Base-by-base conservation (phyloP, 2,888 invertebrate species). In the Nowickia ferox region DNA sequence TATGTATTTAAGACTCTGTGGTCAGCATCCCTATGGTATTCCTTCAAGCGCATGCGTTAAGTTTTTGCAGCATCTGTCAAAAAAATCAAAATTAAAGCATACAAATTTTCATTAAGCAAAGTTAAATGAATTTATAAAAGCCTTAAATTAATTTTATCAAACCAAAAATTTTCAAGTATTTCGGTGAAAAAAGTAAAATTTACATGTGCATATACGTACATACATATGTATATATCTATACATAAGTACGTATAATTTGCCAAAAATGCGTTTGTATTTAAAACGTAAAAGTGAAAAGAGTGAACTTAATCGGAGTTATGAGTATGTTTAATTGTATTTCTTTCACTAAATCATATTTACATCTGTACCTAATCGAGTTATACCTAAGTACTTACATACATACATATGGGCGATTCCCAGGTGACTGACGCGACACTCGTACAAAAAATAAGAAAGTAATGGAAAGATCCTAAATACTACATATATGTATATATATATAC, bases 291-390 rank as follows among this genome's bases (percentile, higher is more conserved):
- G 89, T 87, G 89, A 88, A 84, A 79, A 51, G 59, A 51, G 66
- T 86, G 82, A 86, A 71, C 69, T 79, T 11, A 90, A 91, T 76
- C 86, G 90, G 88, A 91, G 89, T 88, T 91, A 91, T 80, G 91
- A 91, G 91, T 92, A 89, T 90, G 91, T 89, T 84, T 38, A 80
- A 86, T 5, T 66, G 2, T 87, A 87, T 71, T 84, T 86, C 55
- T 71, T 55, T 44, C 9, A 13, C 38, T 69, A 19, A 17, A 17
- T 48, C 48, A 19, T 17, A 19, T 51, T n/a, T n/a, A n/a, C n/a
- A n/a, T n/a, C n/a, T n/a, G n/a, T n/a, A 6, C 17, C 17, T 3
- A 48, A 8, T n/a, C 1, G 1, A 48, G 6, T 48, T n/a, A 48
- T 9, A n/a, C n/a, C n/a, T n/a, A n/a, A 48, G 48, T 48, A 48